These are phyloP conservation scores for Ditylenchus weischeri DNA, from an alignment of 2,888 invertebrate genomes.

Conservation along the genomic window DNA sequence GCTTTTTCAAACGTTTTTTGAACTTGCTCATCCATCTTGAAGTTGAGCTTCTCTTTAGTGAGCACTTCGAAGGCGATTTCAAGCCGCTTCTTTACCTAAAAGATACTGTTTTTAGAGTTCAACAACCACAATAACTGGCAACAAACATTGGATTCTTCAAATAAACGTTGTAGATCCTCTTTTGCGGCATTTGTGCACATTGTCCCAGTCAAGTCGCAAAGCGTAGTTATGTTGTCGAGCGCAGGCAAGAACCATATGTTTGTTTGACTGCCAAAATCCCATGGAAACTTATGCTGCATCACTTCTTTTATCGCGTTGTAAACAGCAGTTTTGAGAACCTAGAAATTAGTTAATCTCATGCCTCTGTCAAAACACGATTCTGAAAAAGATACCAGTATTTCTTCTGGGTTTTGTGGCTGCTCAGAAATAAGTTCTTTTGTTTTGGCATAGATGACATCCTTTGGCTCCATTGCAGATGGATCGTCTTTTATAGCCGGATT, in stretches of 20 bases:
- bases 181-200: constrained; percentile 69
- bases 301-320: constrained; percentile 90
- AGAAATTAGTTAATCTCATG: no score
- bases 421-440: no score
- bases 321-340: constrained; percentile 76
- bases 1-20: constrained; percentile 93
- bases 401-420: no score
- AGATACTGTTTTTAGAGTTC: neutral
- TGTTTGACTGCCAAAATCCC: constrained; percentile 91
- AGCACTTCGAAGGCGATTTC: constrained; percentile 82
- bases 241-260: constrained; percentile 69
- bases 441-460: no score
- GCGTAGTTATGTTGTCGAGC: constrained; percentile 87
- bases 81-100: constrained; percentile 84
- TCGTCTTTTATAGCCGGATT: no score
- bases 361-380: no score
- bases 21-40: constrained; percentile 94
- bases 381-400: no score
- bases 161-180: constrained; percentile 77
- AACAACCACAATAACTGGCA: neutral
- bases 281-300: constrained; percentile 75
- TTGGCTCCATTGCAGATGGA: no score
- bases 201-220: constrained; percentile 77
- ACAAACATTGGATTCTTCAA: constrained; percentile 77
- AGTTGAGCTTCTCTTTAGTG: constrained; percentile 89